These are phyloP conservation scores for Calosoma granatense DNA, from an alignment of 1,140 invertebrate genomes.

Conservation along the genomic window DNA sequence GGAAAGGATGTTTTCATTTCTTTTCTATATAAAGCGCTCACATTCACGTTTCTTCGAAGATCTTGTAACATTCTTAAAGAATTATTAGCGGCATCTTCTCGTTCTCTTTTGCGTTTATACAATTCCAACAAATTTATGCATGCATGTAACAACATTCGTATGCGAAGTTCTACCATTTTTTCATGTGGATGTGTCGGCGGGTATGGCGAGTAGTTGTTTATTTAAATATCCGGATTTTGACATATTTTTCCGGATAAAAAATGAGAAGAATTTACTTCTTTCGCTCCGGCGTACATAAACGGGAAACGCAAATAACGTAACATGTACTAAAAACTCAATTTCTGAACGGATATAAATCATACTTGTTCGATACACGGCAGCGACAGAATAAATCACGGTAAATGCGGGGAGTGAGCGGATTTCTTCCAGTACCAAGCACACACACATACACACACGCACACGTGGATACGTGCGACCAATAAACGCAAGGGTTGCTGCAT, in stretches of 20 bases:
- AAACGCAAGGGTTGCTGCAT: too few relatives aligned
- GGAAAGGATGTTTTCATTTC: too few relatives aligned
- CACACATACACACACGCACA: too few relatives aligned
- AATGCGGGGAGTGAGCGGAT: too few relatives aligned
- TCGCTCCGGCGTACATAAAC: neutral
- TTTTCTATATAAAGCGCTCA: too few relatives aligned
- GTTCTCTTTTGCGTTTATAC: neutral
- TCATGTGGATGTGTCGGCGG: too few relatives aligned
- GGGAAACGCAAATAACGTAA: conserved; percentile 6
- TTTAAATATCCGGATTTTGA: conserved; percentile 7
- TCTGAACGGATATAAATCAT: conserved; percentile 8
- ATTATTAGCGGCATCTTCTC: neutral
- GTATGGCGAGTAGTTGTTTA: neutral
- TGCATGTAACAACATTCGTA: neutral
- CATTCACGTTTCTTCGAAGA: neutral
- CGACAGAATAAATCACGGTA: neutral
- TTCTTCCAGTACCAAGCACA: too few relatives aligned
- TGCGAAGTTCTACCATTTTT: neutral
- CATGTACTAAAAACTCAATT: conserved; percentile 7
- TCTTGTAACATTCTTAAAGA: neutral
- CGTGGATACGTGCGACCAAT: too few relatives aligned
- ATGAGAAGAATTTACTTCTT: conserved; percentile 8
- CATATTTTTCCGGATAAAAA: conserved; percentile 6
- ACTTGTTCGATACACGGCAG: neutral
- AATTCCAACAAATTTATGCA: too few relatives aligned